Base-by-base conservation (phyloP, 2,888 invertebrate genomes). In the Mamestra brassicae region DNA sequence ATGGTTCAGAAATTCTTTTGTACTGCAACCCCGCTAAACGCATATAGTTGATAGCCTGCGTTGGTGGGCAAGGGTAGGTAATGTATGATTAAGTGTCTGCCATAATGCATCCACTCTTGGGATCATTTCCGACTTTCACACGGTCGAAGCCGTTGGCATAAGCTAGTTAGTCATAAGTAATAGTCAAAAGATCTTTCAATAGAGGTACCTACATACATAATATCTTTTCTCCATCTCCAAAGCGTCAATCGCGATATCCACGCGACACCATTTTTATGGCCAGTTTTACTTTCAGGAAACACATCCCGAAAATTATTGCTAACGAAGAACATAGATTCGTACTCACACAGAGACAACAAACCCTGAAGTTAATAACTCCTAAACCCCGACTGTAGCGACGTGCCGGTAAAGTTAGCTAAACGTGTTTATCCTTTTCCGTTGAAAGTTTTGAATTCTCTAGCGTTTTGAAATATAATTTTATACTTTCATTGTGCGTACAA, bases 321-420 rank as follows among this genome's bases (percentile, higher is more conserved):
- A 13, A 63, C 52, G 8, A 38, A 17, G 11, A 63, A 47, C 60
- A 42, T 58, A 68, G 11, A 50, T 74, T 70, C 50, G 45, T 34
- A 45, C 57, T 34, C n/a, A 52, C 47, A 60, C 38, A 60, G 2
- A 36, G 36, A 63, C 52, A 69, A 47, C 55, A 57, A 52, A 58
- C 42, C 54, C 26, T 38, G n/a, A 52, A 76, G 68, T 69, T 67
- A 81, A 70, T 72, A 72, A 81, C 60, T 77, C 60, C 34, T 55
- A 77, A 72, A 11, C 38, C 45, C n/a, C 38, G 45, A 64, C 73
- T 34, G 47, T 57, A 61, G 57, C 60, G 61, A 78, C 78, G 78
- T 71, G 67, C 42, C 64, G 57, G 47, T 62, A 52, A 76, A 81
- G 64, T 81, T 82, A 60, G 42, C 7, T 42, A 65, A 81, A 71